Evolutionary conservation across 2,888 invertebrate species (phyloP), one percentile per base, ranked within the genome.

Genomic region (Monopis laevigella): DNA sequence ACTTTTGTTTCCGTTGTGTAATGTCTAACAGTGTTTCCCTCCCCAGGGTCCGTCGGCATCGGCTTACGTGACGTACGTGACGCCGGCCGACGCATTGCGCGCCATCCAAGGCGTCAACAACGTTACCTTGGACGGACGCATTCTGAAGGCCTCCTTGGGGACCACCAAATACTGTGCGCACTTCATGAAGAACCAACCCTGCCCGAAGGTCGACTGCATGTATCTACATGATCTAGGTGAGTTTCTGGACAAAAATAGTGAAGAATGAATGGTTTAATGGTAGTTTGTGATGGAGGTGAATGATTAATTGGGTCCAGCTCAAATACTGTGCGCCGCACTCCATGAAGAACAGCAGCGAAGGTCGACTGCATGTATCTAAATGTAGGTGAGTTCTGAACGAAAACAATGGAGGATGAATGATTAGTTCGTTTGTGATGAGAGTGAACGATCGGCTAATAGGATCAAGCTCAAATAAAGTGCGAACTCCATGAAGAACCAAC

Each of bases 111-210:
- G 93, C 66, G 96, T 99, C 52, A 98, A 98, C 84, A 98, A 98
- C 83, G 91, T 96, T 58, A 88, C 90, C 68, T 89, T 99, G 61
- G 98, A 99, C 80, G 96, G 96, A 36, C 86, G 98, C 58, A 90
- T 93, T 55, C 88, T 99, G 55, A 98, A 98, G 84, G 97, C 98
- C 52, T 97, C 97, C 55, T 85, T 99, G 53, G 99, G 99, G 49
- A 99, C 99, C 55, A 99, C 99, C 57, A 99, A 99, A 84, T 99
- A 99, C 82, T 99, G 99, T 86, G 98, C 98, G 69, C 96, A 98
- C 82, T 99, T 98, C 77, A 93, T 99, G 89, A 93, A 96, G 74
- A 97, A 97, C 82, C 93, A 96, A 74, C 88, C 92, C 56, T 99
- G 99, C 80, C 97, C 97, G 44, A 99, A 99, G 83, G 86, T 91